Percentiles rank a stretch among this genome's conserved stretches.
phyloP scores from a whole-genome alignment of 2,113 vertebrate species.

The Hystrix cristata region DNA sequence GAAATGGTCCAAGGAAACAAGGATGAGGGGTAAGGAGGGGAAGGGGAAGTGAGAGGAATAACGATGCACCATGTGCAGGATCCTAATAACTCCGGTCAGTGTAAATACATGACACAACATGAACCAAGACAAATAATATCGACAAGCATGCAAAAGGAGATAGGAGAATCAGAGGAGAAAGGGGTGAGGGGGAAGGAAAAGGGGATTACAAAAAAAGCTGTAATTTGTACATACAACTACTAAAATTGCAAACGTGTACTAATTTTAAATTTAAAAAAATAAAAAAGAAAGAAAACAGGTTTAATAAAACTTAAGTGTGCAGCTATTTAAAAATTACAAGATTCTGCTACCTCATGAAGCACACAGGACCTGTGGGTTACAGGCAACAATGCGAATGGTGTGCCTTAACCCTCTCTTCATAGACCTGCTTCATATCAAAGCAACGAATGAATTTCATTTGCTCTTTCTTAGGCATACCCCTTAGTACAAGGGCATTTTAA shows the following conservation, averaged over 20 bases:
- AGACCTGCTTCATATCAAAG: not conserved
- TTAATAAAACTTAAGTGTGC: slow-evolving; percentile 23
- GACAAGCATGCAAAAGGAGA: too few relatives aligned
- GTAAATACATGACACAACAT: too few relatives aligned
- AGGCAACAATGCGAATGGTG: not conserved
- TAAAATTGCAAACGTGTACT: not conserved
- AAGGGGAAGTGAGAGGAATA: too few relatives aligned
- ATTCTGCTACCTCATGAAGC: not conserved
- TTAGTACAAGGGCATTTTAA: not conserved
- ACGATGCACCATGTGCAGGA: too few relatives aligned
- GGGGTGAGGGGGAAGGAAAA: too few relatives aligned
- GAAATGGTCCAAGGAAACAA: too few relatives aligned
- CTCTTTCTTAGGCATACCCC: not conserved
- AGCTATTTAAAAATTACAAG: not conserved
- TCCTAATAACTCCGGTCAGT: too few relatives aligned
- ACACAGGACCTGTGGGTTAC: not conserved
- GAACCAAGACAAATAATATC: too few relatives aligned
- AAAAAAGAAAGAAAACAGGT: not conserved
- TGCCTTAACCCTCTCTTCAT: not conserved
- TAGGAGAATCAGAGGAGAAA: too few relatives aligned
- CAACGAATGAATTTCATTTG: not conserved
- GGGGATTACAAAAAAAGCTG: too few relatives aligned
- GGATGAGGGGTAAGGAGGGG: too few relatives aligned
- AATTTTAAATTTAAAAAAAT: not conserved
- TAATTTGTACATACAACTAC: too few relatives aligned